Percentiles rank a stretch among this genome's conserved stretches.
Evolutionary conservation across 2,888 invertebrate species (phyloP).

Genomic region (Apomyelois bistriatella): DNA sequence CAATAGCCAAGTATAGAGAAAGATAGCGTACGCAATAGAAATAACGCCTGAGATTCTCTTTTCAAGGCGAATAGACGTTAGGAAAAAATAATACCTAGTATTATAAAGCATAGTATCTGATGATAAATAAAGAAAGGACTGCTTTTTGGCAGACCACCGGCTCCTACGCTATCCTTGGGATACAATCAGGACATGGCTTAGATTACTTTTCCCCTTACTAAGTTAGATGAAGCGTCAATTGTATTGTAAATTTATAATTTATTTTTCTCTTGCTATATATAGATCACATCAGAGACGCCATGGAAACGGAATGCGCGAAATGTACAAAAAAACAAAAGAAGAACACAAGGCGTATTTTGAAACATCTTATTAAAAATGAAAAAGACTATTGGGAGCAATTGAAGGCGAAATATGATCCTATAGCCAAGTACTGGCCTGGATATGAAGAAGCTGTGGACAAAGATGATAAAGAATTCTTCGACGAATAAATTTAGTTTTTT

Average conservation of each 20-base stretch:
- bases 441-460: slow-evolving; percentile 50
- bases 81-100: too few species aligned
- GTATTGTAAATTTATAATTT: neutral
- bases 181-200: too few species aligned
- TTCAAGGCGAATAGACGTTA: too few species aligned
- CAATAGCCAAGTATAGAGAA: too few species aligned
- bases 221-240: too few species aligned
- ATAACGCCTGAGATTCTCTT: too few species aligned
- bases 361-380: slow-evolving; percentile 43
- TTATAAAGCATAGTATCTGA: too few species aligned
- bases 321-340: slow-evolving; percentile 39
- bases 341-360: slow-evolving; percentile 36
- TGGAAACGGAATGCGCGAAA: slow-evolving; percentile 37
- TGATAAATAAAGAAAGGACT: too few species aligned
- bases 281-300: slow-evolving; percentile 7
- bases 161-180: too few species aligned
- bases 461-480: neutral
- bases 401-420: slow-evolving; percentile 55
- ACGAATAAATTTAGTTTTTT: neutral
- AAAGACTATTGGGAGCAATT: slow-evolving; percentile 50
- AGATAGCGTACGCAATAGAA: too few species aligned
- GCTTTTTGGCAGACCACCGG: too few species aligned
- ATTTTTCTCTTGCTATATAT: neutral
- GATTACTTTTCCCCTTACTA: too few species aligned
- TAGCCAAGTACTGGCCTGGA: slow-evolving; percentile 40